These are phyloP conservation scores for human DNA, from an alignment of 2,113 vertebrate species.

Conservation along the genomic window DNA sequence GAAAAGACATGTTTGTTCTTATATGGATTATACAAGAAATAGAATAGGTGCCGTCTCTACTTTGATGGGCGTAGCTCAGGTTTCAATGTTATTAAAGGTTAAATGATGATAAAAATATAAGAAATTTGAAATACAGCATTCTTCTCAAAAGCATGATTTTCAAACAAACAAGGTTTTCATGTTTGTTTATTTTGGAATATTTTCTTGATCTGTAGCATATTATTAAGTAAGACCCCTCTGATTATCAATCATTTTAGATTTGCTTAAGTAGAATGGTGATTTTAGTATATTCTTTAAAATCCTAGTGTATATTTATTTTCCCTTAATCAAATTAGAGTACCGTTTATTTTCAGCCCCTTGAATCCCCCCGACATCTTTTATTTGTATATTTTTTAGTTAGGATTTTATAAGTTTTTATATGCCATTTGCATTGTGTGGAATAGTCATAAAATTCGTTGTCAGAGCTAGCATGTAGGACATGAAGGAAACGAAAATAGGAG, in stretches of 20 bases:
- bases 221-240: background rate
- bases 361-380: background rate
- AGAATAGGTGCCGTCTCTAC: background rate
- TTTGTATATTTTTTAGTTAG: background rate
- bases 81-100: background rate
- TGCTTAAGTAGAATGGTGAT: background rate
- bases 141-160: background rate
- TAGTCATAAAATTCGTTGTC: background rate
- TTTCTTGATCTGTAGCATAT: background rate
- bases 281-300: background rate
- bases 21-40: background rate
- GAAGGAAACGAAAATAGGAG: background rate
- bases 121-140: conserved; percentile 13
- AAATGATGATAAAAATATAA: background rate
- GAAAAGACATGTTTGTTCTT: background rate
- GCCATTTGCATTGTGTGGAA: background rate
- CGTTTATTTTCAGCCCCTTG: background rate
- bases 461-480: background rate
- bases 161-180: background rate
- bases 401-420: background rate
- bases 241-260: conserved; percentile 18
- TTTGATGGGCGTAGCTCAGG: background rate
- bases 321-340: background rate
- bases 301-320: background rate
- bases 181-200: background rate